These are phyloP conservation scores for Mugil cephalus DNA, from an alignment of 2,113 vertebrate genomes.

Conservation along the genomic window DNA sequence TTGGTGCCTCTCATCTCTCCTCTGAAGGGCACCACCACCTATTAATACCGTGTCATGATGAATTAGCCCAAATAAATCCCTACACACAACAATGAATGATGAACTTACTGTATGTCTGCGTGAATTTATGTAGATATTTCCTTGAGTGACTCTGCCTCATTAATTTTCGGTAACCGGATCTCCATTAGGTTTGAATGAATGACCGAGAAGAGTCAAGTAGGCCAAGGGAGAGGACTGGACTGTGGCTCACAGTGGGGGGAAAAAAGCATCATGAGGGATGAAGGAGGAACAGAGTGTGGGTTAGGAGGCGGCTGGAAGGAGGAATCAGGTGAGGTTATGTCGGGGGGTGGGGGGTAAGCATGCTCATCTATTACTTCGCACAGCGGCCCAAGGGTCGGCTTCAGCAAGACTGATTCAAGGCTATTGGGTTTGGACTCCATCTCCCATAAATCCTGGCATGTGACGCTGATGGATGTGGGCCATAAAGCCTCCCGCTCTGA, in stretches of 20 bases:
- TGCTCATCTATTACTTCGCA: constrained; percentile 76
- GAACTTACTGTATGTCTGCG: constrained; percentile 64
- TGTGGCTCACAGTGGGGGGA: constrained; percentile 30
- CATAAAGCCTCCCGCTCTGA: constrained; percentile 78
- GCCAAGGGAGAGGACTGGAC: constrained; percentile 25
- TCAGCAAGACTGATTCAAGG: constrained; percentile 78
- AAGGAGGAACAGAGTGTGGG: constrained; percentile 16
- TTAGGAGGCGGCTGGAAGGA: constrained; percentile 42
- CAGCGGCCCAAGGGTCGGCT: constrained; percentile 75
- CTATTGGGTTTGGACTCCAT: constrained; percentile 78
- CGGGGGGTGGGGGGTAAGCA: constrained; percentile 36
- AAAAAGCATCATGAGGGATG: constrained; percentile 17
- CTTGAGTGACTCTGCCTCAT: constrained; percentile 56
- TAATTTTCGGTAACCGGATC: constrained; percentile 61
- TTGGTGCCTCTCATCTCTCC: constrained; percentile 94
- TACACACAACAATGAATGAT: constrained; percentile 95
- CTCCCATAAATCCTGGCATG: constrained; percentile 82
- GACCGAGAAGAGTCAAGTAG: constrained; percentile 39
- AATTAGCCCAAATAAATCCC: constrained; percentile 96
- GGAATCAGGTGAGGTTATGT: constrained; percentile 14
- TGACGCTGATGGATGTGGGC: constrained; percentile 81
- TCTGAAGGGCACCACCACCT: constrained; percentile 94
- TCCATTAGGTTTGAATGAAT: constrained; percentile 59
- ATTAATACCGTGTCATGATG: constrained; percentile 97
- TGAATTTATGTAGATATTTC: constrained; percentile 49